These are phyloP conservation scores for Penaeus chinensis DNA, from an alignment of 1,140 invertebrate genomes.

Conservation along the genomic window DNA sequence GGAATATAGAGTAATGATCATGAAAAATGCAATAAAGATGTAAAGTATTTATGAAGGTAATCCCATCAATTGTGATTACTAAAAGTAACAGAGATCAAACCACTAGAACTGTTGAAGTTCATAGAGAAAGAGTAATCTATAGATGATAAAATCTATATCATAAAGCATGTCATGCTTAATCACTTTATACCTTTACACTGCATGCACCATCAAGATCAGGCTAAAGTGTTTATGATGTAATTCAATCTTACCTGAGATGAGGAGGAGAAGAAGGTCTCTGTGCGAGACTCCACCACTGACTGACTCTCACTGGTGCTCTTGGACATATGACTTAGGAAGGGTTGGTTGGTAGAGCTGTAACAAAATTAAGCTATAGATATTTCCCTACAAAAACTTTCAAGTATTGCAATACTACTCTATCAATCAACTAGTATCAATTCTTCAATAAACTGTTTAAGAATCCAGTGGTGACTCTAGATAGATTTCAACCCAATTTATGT, in stretches of 20 bases:
- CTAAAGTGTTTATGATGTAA: not conserved
- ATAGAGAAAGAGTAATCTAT: too few species aligned
- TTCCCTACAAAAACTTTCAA: not conserved
- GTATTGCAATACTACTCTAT: not conserved
- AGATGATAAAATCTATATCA: too few species aligned
- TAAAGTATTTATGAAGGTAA: too few species aligned
- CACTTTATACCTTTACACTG: too few species aligned
- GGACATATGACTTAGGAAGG: not conserved
- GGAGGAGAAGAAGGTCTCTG: slow-evolving; percentile 25
- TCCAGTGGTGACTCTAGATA: not conserved
- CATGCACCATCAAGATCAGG: too few species aligned
- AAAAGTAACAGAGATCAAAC: too few species aligned
- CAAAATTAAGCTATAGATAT: not conserved
- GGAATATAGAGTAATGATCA: too few species aligned
- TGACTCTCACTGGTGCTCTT: slow-evolving; percentile 19
- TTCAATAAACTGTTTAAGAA: not conserved
- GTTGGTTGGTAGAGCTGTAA: too few species aligned
- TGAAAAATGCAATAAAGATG: too few species aligned
- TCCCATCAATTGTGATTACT: too few species aligned
- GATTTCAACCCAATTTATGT: not conserved
- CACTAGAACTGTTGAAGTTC: too few species aligned
- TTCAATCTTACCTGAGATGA: slow-evolving; percentile 30
- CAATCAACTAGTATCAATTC: not conserved
- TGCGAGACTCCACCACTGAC: slow-evolving; percentile 21
- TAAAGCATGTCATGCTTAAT: too few species aligned